Conservation (phyloP, 2,888 invertebrate species). For the Trichopria drosophilae region DNA sequence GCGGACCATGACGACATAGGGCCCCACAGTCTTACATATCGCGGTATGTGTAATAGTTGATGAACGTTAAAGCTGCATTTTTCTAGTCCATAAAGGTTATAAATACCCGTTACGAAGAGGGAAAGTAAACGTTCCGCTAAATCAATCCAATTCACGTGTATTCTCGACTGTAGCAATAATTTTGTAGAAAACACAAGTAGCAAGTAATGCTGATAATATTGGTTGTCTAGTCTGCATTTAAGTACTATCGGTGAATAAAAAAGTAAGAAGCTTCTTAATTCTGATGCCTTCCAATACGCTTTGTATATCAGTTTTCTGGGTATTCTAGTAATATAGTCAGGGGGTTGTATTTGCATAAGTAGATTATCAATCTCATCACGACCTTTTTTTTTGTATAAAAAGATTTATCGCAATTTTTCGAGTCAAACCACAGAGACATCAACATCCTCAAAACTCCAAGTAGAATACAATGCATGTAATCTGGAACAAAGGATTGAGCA, state of each 20-base stretch:
- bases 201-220: conserved; percentile 16
- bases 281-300: conserved; percentile 18
- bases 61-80: no score
- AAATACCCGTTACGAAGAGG: conserved; percentile 1
- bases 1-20: conserved; percentile 22
- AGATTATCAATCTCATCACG: not conserved
- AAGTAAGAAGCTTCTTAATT: conserved; percentile 3
- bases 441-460: no score
- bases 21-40: conserved; percentile 15
- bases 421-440: conserved; percentile 4
- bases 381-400: not conserved
- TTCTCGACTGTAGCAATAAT: conserved; percentile 9
- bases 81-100: no score
- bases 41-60: no score
- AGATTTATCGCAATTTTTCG: conserved; percentile 3
- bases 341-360: not conserved
- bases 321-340: conserved; percentile 6
- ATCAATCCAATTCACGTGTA: conserved; percentile 2
- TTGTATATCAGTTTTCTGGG: conserved; percentile 2
- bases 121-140: not conserved
- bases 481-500: not conserved
- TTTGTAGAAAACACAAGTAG: conserved; percentile 1
- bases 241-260: conserved; percentile 13
- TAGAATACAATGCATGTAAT: no score
- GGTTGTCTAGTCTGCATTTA: conserved; percentile 3